Evolutionary conservation across 2,888 invertebrate genomes (phyloP).

Genomic region (Chloromyia formosa): DNA sequence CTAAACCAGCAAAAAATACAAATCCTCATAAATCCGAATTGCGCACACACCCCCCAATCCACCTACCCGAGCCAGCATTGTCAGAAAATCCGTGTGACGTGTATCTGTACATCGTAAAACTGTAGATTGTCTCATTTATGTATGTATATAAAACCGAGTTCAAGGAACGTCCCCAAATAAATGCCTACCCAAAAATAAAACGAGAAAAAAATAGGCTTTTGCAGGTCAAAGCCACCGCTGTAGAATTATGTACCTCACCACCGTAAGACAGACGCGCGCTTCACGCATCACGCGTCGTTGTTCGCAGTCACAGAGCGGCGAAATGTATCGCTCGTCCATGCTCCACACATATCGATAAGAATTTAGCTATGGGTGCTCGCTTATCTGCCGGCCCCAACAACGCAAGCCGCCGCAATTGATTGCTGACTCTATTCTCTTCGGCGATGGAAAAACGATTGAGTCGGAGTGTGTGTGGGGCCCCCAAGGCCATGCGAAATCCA

Average conservation of each 20-base stretch:
- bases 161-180: constrained; percentile 49
- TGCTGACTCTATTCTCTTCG: too few relatives aligned
- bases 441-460: too few relatives aligned
- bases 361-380: too few relatives aligned
- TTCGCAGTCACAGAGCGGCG: constrained; percentile 13
- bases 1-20: too few relatives aligned
- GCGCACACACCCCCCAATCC: constrained; percentile 14
- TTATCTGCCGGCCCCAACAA: too few relatives aligned
- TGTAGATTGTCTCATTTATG: background rate
- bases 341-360: constrained; percentile 1
- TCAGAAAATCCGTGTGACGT: background rate
- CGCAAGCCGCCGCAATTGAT: too few relatives aligned
- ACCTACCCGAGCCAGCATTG: background rate
- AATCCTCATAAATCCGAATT: constrained; percentile 3
- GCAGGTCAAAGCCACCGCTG: constrained; percentile 46
- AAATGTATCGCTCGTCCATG: background rate
- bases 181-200: constrained; percentile 38
- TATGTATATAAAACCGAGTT: constrained; percentile 20
- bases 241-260: constrained; percentile 5
- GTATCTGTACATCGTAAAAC: background rate
- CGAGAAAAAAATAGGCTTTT: constrained; percentile 36
- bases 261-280: background rate
- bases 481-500: too few relatives aligned
- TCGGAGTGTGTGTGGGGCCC: too few relatives aligned
- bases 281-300: constrained; percentile 28